Evolutionary conservation across 2,113 vertebrate species (phyloP), one percentile per base, ranked within the genome.

Genomic region (Brachionichthys hirsutus): DNA sequence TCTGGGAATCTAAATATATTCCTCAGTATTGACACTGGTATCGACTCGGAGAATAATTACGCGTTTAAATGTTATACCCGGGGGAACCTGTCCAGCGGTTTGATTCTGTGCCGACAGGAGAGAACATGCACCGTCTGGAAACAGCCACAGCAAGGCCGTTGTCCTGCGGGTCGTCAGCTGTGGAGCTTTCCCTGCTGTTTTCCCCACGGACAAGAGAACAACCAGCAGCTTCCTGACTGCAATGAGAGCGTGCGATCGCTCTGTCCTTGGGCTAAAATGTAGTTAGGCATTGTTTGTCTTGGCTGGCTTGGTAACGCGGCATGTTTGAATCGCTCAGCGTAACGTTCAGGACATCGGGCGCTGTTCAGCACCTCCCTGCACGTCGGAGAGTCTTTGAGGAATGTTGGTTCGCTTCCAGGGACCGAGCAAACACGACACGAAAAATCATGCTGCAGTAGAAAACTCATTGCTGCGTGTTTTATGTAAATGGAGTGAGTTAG

Each of bases 51-150:
- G 2, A 4, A 24, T 56, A 41, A 55, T 65, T 38, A n/a, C 2
- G 14, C 53, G 35, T n/a, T 83, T 87, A 85, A 85, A 81, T 44
- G 83, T 88, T 80, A 74, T 2, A 41, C 60, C 17, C 6, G 44
- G 73, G 55, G 48, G 61, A 87, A 89, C 87, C 61, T 72, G 84
- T 77, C 52, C 53, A 70, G 67, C 85, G 67, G 4, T n/a, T 54
- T 53, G 12, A 71, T 19, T 17, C 40, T 12, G 13, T 46, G 15
- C 15, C 9, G 54, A 36, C 51, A 44, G 45, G 47, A 61, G 43
- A 49, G 17, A 66, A 61, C 56, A 18, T 62, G 43, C 54, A 63
- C 62, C 6, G 1, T 48, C 22, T 59, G 0, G 24, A 62, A 35
- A 51, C 54, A 41, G 48, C 41, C 0, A 0, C 19, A 56, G 40